Evolutionary conservation across 2,888 invertebrate genomes (phyloP).

Genomic region (Piscicola geometra): DNA sequence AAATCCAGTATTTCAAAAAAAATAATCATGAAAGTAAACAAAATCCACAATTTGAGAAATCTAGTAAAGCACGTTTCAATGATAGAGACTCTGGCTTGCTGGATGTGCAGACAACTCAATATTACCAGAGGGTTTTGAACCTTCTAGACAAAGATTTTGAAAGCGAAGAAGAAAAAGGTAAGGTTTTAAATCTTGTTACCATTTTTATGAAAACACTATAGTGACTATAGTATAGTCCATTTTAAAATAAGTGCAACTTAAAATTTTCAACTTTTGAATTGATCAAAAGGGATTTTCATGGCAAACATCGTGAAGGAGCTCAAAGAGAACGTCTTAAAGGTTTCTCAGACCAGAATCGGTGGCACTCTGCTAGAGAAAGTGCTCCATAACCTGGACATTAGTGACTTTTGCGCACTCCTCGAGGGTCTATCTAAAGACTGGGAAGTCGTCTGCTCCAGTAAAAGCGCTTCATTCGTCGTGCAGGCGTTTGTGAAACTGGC

Average conservation of each 20-base stretch:
- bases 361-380: slow-evolving; percentile 1
- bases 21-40: too few relatives aligned
- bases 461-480: slow-evolving; percentile 5
- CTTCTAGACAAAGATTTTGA: not conserved
- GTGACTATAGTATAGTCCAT: too few relatives aligned
- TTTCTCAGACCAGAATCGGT: not conserved
- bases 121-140: not conserved
- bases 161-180: not conserved
- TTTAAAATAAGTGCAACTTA: too few relatives aligned
- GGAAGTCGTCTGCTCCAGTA: not conserved
- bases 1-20: too few relatives aligned
- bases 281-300: not conserved
- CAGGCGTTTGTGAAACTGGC: slow-evolving; percentile 1
- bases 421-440: slow-evolving; percentile 7
- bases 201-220: too few relatives aligned
- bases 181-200: too few relatives aligned
- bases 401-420: not conserved
- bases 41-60: too few relatives aligned
- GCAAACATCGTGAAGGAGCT: not conserved
- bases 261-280: too few relatives aligned
- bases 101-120: not conserved
- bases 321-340: slow-evolving; percentile 1
- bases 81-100: not conserved
- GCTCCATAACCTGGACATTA: not conserved
- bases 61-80: too few relatives aligned